Percentiles rank a stretch among this genome's conserved stretches.
phyloP scores from a whole-genome alignment of 2,888 invertebrate genomes.

The Mesorhabditis spiculigera region DNA sequence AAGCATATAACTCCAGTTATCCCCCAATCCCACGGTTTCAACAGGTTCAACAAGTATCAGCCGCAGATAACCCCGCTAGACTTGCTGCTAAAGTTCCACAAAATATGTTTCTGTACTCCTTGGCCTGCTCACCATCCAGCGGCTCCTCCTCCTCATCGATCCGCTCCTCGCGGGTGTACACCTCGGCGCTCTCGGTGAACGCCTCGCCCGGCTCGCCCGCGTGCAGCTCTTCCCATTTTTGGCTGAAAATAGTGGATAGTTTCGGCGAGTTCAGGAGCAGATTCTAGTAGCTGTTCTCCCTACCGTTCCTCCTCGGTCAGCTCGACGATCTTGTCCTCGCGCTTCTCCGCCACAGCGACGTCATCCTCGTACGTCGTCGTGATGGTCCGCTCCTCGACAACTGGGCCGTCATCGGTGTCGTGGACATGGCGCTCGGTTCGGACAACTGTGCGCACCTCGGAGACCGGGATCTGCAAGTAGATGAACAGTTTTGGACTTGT shows the following conservation, averaged over 20 bases:
- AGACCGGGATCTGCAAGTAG: conserved; percentile 20
- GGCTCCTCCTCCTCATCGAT: conserved; percentile 2
- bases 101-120: too few relatives aligned
- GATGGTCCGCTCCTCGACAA: conserved; percentile 53
- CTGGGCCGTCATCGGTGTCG: conserved; percentile 48
- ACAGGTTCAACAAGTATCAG: too few relatives aligned
- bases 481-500: not conserved
- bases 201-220: conserved; percentile 19
- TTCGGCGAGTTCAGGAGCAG: conserved; percentile 8
- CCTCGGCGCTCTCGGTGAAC: conserved; percentile 1
- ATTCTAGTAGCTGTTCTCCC: not conserved
- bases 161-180: not conserved
- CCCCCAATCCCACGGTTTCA: too few relatives aligned
- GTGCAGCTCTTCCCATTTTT: not conserved
- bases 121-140: not conserved
- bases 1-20: too few relatives aligned
- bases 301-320: conserved; percentile 47
- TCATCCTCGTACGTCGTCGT: conserved; percentile 50
- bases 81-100: too few relatives aligned
- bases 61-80: too few relatives aligned
- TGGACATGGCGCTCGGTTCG: conserved; percentile 53
- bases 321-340: conserved; percentile 41
- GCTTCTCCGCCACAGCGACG: conserved; percentile 44
- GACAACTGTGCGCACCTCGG: conserved; percentile 45
- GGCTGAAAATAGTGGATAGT: not conserved